Evolutionary conservation across 2,797 vertebrate species (phyloP).

Genomic region (Nannoperca obscura): DNA sequence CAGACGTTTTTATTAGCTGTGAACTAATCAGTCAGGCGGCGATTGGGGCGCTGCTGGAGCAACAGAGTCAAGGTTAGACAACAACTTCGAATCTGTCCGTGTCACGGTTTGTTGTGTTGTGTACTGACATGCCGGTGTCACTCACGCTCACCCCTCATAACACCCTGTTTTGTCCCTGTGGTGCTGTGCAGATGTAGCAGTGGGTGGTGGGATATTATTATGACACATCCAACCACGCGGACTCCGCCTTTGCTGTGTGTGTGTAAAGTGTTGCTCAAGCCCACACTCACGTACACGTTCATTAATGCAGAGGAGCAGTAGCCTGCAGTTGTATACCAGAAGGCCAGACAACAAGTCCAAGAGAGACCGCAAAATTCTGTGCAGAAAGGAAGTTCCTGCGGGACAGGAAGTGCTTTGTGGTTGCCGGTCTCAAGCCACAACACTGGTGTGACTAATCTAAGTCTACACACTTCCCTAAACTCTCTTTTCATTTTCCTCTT

Average conservation of each 20-base stretch:
- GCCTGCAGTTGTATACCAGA: neutral
- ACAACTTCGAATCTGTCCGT: conserved; percentile 33
- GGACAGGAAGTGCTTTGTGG: conserved; percentile 76
- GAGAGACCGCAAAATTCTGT: conserved; percentile 39
- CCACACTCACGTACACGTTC: conserved; percentile 25
- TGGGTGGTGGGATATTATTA: conserved; percentile 64
- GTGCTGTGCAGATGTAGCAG: conserved; percentile 63
- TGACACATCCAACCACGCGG: conserved; percentile 52
- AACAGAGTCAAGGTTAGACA: conserved; percentile 67
- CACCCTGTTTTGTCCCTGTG: conserved; percentile 48
- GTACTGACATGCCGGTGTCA: conserved; percentile 46
- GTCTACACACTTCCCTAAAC: conserved; percentile 71
- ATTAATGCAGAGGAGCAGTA: conserved; percentile 21
- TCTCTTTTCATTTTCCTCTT: conserved; percentile 45
- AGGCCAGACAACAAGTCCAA: conserved; percentile 4
- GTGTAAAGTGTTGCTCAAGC: conserved; percentile 44
- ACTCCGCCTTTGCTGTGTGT: conserved; percentile 46
- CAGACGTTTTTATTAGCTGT: conserved; percentile 72
- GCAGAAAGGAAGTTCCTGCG: conserved; percentile 69
- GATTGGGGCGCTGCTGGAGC: conserved; percentile 46
- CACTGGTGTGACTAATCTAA: conserved; percentile 62
- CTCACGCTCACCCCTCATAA: conserved; percentile 38
- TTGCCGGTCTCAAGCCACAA: conserved; percentile 64
- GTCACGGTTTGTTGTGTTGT: conserved; percentile 39
- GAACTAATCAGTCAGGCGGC: conserved; percentile 70